Evolutionary conservation across 1,140 invertebrate genomes (phyloP).

Genomic region (Hypsibius dujardini): DNA sequence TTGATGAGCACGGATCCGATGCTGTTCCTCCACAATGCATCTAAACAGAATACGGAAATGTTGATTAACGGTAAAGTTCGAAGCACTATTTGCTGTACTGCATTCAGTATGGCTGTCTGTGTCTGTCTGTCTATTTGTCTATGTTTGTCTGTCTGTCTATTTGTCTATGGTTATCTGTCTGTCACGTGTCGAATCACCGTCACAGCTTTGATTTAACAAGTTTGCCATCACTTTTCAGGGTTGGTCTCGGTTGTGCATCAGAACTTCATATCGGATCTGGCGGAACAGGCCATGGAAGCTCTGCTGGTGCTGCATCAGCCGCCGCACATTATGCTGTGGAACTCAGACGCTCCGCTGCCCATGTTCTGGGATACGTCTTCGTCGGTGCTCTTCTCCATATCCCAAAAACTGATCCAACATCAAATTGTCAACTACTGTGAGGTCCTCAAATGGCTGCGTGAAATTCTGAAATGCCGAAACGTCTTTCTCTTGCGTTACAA

Average conservation of each 20-base stretch:
- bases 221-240: too few relatives aligned
- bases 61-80: constrained; percentile 4
- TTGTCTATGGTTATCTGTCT: constrained; percentile 22
- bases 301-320: constrained; percentile 76
- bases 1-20: constrained; percentile 88
- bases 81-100: too few relatives aligned
- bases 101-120: too few relatives aligned
- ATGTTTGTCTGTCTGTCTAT: too few relatives aligned
- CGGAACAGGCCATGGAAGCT: constrained; percentile 92
- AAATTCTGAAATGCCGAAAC: constrained; percentile 81
- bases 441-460: constrained; percentile 83
- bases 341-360: constrained; percentile 84
- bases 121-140: too few relatives aligned
- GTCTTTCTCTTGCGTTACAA: constrained; percentile 77
- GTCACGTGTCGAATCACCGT: constrained; percentile 23
- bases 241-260: constrained; percentile 85
- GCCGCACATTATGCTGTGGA: constrained; percentile 90
- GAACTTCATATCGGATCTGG: constrained; percentile 76
- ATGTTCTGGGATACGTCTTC: constrained; percentile 92
- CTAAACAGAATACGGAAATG: constrained; percentile 6
- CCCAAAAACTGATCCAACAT: constrained; percentile 92
- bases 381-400: constrained; percentile 87
- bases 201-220: too few relatives aligned
- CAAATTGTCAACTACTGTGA: constrained; percentile 90
- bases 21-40: constrained; percentile 34